Conservation (phyloP, 37 sponge, comb jelly and placozoan species). For the Bolinopsis microptera region DNA sequence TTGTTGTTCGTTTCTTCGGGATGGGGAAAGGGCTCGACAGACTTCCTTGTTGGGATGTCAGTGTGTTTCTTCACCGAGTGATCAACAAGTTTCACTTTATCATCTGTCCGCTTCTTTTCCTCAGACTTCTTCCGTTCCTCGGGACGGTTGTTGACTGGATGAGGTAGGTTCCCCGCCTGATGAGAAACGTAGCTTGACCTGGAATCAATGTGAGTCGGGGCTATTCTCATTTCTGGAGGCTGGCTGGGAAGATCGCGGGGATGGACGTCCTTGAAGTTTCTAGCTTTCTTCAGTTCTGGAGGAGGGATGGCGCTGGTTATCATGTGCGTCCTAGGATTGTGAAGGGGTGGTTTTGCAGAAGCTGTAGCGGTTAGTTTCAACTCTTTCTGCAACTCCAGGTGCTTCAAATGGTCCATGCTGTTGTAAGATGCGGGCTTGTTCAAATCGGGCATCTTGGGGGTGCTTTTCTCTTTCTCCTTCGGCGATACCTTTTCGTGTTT, state of each 20-base stretch:
- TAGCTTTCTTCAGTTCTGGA: slow-evolving; percentile 41
- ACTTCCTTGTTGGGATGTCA: background rate
- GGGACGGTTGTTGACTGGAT: slow-evolving; percentile 62
- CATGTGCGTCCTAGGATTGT: slow-evolving; percentile 59
- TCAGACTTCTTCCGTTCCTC: background rate
- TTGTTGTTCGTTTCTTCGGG: background rate
- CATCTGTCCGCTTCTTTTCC: background rate
- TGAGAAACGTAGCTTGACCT: background rate
- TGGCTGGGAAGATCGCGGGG: slow-evolving; percentile 46
- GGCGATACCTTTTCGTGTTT: background rate
- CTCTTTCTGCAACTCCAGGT: slow-evolving; percentile 64
- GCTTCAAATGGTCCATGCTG: background rate
- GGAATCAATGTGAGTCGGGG: slow-evolving; percentile 23
- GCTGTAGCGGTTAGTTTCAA: background rate
- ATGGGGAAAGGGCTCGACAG: background rate
- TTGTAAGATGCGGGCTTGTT: background rate
- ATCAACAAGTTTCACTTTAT: background rate
- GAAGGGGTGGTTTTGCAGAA: slow-evolving; percentile 39
- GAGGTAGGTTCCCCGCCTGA: background rate
- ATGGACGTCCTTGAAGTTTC: slow-evolving; percentile 54
- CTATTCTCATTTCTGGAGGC: slow-evolving; percentile 58
- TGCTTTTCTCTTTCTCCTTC: background rate
- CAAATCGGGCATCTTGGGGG: slow-evolving; percentile 53
- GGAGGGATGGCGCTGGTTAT: slow-evolving; percentile 58
- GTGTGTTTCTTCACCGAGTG: slow-evolving; percentile 9